Base-by-base conservation (phyloP, 1,140 invertebrate genomes). In the Chelonus insularis region DNA sequence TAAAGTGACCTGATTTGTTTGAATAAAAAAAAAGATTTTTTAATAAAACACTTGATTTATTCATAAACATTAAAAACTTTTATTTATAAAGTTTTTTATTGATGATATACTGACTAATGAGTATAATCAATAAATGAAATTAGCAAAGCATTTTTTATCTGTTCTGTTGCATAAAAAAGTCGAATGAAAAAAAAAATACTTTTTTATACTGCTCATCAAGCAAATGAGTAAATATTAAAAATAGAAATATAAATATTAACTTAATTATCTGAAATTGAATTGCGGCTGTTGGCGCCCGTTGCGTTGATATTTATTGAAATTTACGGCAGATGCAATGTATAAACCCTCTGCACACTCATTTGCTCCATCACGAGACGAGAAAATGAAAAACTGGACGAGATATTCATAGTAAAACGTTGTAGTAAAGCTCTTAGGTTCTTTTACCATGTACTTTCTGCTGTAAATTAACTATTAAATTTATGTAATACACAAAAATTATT, bases 291-390 rank as follows among this genome's bases (percentile, higher is more conserved):
- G 29, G 57, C 34, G 21, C 47, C 11, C 34, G 14, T 34, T 36
- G 50, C 50, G 50, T 14, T 41, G 57, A 51, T 60, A 60, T 60
- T 60, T 60, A 60, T 60, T 60, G 57, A 52, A 60, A 60, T 60
- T 60, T 60, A 60, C 48, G 47, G 21, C n/a, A 18, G 18, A 37
- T 37, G 16, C 20, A 48, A 50, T 39, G 37, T 4, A 14, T 39
- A 39, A 39, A 14, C 37, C n/a, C 37, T n/a, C n/a, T n/a, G 37
- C 14, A n/a, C 14, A 39, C 37, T 39, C 8, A 39, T 39, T 39
- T 39, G 14, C 37, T n/a, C 37, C 6, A n/a, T n/a, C 37, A 39
- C 37, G n/a, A 9, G 21, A 51, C 4, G 45, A 21, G 48, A 51
- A 51, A 57, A 47, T 57, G 56, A 47, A 57, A 48, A 43, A 45